Percentiles rank a stretch among this genome's conserved stretches.
phyloP scores from a whole-genome alignment of 2,113 vertebrate genomes.

The Larimichthys crocea region DNA sequence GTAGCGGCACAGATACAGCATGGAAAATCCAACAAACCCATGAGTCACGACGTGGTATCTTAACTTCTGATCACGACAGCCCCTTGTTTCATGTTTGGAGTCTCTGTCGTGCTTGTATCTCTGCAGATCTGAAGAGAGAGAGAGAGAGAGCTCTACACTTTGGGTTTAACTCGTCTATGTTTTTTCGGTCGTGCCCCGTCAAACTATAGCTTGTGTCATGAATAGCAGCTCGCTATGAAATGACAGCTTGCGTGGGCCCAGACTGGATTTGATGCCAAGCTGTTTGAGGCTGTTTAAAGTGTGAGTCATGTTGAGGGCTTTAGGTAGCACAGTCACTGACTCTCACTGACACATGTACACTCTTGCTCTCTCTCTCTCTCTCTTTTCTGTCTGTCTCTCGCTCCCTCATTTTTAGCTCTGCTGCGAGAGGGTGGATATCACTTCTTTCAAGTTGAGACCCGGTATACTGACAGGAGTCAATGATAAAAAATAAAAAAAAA shows the following conservation, averaged over 20 bases:
- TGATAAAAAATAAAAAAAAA: conserved; percentile 40
- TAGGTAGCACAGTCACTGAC: conserved; percentile 49
- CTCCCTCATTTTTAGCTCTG: conserved; percentile 33
- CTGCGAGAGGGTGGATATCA: conserved; percentile 2
- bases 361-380: conserved; percentile 7
- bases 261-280: conserved; percentile 66
- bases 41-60: conserved; percentile 29
- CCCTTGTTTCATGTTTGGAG: not conserved
- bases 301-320: conserved; percentile 66
- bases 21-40: conserved; percentile 31
- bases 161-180: conserved; percentile 16
- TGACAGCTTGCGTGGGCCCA: conserved; percentile 55
- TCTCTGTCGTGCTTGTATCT: not conserved
- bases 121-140: conserved; percentile 1
- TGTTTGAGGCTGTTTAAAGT: conserved; percentile 67
- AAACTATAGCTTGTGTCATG: conserved; percentile 54
- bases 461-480: conserved; percentile 17
- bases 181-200: conserved; percentile 30
- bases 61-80: not conserved
- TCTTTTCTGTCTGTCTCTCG: not conserved
- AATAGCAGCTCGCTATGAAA: conserved; percentile 53
- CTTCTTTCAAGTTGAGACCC: conserved; percentile 40
- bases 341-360: conserved; percentile 32
- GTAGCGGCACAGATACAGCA: not conserved
- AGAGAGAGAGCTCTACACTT: not conserved